Conservation (phyloP, 1,140 invertebrate species). For the Proales similis region DNA sequence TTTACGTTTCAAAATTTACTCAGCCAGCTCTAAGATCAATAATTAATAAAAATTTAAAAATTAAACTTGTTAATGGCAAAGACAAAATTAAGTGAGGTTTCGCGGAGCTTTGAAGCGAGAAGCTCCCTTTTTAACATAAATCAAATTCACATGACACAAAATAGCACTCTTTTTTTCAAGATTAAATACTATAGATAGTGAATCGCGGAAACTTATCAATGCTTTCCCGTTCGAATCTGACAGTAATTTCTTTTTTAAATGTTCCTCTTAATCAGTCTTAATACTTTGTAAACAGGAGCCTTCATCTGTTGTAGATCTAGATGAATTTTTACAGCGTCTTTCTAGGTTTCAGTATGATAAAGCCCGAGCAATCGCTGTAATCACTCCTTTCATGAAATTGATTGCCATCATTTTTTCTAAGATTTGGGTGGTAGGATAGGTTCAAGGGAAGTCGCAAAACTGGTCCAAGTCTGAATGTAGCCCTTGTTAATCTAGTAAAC, state of each 20-base stretch:
- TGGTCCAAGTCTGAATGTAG: not conserved
- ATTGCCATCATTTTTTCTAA: not conserved
- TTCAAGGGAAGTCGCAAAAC: slow-evolving; percentile 5
- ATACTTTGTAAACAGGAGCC: not conserved
- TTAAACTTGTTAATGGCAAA: too few species aligned
- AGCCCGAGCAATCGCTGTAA: slow-evolving; percentile 11
- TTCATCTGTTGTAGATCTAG: not conserved
- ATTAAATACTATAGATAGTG: not conserved
- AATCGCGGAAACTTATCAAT: not conserved
- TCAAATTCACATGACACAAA: not conserved
- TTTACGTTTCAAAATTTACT: too few species aligned
- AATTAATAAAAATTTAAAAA: too few species aligned
- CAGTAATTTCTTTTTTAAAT: not conserved
- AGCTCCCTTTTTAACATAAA: too few species aligned
- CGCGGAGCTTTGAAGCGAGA: too few species aligned
- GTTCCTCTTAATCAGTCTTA: not conserved
- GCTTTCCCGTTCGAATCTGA: not conserved
- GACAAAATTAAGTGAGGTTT: too few species aligned
- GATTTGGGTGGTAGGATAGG: not conserved
- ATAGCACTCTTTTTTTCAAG: not conserved
- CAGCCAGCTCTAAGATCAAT: too few species aligned
- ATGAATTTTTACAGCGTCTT: slow-evolving; percentile 13
- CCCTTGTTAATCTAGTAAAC: slow-evolving; percentile 1
- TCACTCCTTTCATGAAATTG: not conserved
- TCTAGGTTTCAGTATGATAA: slow-evolving; percentile 36